A percentile compares a stretch with the other conserved stretches of the same genome.
phyloP scores from a whole-genome alignment of 2,888 invertebrate species.

The Noctua comes region DNA sequence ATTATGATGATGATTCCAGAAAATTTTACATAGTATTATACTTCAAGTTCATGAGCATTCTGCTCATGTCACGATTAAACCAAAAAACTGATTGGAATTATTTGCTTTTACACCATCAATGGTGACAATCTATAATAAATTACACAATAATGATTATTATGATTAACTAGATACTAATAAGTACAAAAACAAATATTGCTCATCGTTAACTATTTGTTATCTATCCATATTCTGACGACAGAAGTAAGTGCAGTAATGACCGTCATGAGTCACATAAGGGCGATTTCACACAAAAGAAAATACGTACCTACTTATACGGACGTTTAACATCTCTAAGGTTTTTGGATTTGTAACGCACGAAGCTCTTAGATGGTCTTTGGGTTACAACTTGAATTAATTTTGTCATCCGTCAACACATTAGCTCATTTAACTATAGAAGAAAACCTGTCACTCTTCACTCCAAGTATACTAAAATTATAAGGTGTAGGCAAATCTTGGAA shows the following conservation, averaged over 20 bases:
- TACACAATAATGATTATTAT: neutral
- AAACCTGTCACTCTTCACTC: neutral
- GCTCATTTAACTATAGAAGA: too few species aligned
- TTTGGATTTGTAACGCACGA: neutral
- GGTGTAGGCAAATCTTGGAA: neutral
- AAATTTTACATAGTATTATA: neutral
- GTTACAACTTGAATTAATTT: neutral
- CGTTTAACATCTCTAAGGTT: neutral
- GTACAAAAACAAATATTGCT: slow-evolving; percentile 2
- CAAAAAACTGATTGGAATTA: neutral
- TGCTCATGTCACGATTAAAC: neutral
- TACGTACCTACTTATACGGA: neutral
- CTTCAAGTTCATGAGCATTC: neutral
- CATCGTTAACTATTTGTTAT: slow-evolving; percentile 5
- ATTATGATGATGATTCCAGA: too few species aligned
- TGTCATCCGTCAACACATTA: neutral
- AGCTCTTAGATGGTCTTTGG: neutral
- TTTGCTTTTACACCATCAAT: neutral
- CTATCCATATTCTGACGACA: neutral
- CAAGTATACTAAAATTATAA: neutral
- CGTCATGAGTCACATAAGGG: slow-evolving; percentile 1
- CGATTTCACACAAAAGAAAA: neutral
- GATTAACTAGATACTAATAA: slow-evolving; percentile 4
- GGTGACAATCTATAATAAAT: neutral
- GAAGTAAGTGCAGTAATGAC: slow-evolving; percentile 8